phyloP scores from a whole-genome alignment of 1,140 invertebrate genomes.

The Pseudoatta argentina region DNA sequence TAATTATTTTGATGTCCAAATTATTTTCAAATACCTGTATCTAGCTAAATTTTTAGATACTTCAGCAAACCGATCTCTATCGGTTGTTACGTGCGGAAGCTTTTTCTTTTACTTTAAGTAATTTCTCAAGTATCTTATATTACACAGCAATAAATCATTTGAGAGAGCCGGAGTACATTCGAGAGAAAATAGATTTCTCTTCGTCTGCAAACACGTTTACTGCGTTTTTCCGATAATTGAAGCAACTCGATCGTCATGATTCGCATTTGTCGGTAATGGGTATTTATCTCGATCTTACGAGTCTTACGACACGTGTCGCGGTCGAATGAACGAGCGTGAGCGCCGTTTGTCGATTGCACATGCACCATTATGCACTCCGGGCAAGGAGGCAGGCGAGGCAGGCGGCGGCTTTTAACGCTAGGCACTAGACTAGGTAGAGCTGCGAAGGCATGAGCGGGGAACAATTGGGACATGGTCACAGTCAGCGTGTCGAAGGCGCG shows the following conservation, averaged over 20 bases:
- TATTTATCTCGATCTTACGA: constrained; percentile 34
- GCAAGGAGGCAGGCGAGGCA: constrained; percentile 13
- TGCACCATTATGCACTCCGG: constrained; percentile 48
- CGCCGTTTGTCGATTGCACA: constrained; percentile 32
- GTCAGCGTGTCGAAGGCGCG: constrained; percentile 71
- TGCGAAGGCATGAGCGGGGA: constrained; percentile 67
- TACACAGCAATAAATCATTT: neutral
- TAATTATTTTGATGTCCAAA: too few species aligned
- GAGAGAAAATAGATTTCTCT: neutral
- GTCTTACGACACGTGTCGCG: constrained; percentile 42
- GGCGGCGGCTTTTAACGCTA: constrained; percentile 40
- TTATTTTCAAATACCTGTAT: too few species aligned
- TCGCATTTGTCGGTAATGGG: neutral
- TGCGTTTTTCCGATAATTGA: neutral
- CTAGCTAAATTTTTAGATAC: too few species aligned
- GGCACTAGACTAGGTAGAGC: constrained; percentile 59
- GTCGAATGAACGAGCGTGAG: constrained; percentile 29
- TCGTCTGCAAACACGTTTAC: neutral
- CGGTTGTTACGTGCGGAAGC: neutral
- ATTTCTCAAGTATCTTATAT: neutral
- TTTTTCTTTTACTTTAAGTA: neutral
- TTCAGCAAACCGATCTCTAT: too few species aligned
- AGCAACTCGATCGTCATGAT: constrained; percentile 5
- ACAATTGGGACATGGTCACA: constrained; percentile 75
- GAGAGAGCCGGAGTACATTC: neutral